A percentile compares a stretch with the other conserved stretches of the same genome.
Conservation (phyloP, 1,140 invertebrate species). For the Drosophila tani region DNA sequence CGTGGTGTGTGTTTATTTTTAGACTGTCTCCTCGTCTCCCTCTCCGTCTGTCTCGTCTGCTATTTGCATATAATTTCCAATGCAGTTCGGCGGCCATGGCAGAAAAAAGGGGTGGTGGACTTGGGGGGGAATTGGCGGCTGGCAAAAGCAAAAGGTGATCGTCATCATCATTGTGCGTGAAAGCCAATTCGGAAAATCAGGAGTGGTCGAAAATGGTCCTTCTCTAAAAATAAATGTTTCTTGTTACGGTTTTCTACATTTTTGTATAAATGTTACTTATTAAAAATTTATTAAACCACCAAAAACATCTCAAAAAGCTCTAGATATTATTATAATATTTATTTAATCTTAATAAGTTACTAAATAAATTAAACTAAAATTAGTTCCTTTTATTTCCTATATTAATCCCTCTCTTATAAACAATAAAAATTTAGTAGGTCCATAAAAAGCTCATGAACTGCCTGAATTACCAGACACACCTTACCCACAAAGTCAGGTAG, state of each 20-base stretch:
- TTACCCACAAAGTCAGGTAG: conserved; percentile 6
- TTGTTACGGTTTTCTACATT: not conserved
- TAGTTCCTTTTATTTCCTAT: not conserved
- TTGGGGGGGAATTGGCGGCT: not conserved
- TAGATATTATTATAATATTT: too few relatives aligned
- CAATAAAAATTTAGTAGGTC: conserved; percentile 9
- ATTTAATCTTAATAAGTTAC: too few relatives aligned
- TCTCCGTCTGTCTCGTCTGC: conserved; percentile 20
- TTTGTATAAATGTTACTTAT: not conserved
- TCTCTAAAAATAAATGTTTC: not conserved
- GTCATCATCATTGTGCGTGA: conserved; percentile 29
- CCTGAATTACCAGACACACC: conserved; percentile 20
- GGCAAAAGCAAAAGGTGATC: conserved; percentile 40
- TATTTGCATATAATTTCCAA: conserved; percentile 80
- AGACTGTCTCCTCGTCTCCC: conserved; percentile 37
- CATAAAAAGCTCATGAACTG: conserved; percentile 8
- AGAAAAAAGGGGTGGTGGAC: not conserved
- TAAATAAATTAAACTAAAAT: not conserved
- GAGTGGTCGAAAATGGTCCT: not conserved
- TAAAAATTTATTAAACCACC: not conserved
- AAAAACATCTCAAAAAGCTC: not conserved
- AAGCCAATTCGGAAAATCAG: conserved; percentile 2
- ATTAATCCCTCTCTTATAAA: not conserved
- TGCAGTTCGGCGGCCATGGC: conserved; percentile 56
- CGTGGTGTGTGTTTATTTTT: conserved; percentile 67